Evolutionary conservation across 1,140 invertebrate species (phyloP).

Genomic region (Helicoverpa zea): DNA sequence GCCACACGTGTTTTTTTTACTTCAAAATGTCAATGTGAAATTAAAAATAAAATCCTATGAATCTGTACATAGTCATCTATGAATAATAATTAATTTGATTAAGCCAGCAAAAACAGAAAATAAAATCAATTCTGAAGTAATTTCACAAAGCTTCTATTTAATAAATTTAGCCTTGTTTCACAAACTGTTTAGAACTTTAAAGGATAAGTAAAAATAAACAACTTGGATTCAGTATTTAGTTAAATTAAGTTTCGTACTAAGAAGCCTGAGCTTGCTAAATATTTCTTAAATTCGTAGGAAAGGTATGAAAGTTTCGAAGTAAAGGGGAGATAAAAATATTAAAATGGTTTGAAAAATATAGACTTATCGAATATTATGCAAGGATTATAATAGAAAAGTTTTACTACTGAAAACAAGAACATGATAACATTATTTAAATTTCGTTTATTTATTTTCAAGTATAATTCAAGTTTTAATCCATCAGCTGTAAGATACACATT

Average conservation of each 20-base stretch:
- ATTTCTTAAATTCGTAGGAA: not conserved
- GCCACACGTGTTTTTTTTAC: too few species aligned
- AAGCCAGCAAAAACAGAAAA: not conserved
- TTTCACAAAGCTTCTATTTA: not conserved
- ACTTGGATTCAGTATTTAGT: not conserved
- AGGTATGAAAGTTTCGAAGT: not conserved
- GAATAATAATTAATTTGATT: not conserved
- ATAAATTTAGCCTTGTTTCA: not conserved
- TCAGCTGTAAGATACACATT: too few species aligned
- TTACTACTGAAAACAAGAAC: too few species aligned
- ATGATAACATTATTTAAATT: too few species aligned
- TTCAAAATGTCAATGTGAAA: too few species aligned
- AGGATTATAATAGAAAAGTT: too few species aligned
- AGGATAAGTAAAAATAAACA: slow-evolving; percentile 4
- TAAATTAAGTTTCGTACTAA: not conserved
- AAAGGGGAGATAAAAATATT: not conserved
- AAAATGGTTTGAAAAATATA: not conserved
- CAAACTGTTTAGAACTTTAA: not conserved
- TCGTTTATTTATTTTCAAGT: too few species aligned
- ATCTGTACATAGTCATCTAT: not conserved
- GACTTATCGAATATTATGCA: not conserved
- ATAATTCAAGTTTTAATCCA: too few species aligned
- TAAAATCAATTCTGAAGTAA: not conserved
- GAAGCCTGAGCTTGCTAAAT: not conserved
- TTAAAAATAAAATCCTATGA: too few species aligned